Evolutionary conservation across 2,797 vertebrate genomes (phyloP), one percentile per base, ranked within the genome.

Genomic region (Lacerta agilis): DNA sequence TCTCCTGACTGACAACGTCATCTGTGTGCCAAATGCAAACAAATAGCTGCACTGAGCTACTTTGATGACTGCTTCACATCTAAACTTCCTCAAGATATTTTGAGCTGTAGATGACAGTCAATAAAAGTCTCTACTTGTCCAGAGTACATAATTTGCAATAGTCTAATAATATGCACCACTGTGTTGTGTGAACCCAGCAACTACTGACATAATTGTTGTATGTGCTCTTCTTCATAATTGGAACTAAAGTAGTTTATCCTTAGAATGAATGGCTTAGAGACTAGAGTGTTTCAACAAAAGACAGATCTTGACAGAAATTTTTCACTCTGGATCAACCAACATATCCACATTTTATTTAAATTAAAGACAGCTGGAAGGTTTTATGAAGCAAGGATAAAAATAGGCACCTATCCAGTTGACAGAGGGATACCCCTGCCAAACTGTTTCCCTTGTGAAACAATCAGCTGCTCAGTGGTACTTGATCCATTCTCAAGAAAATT

Each of bases 331-430:
- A 75, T 49, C 41, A 71, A n/a, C 36, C 29, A 36, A 25, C 36
- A 80, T 20, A 81, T 69, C 49, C 67, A 67, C 61, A 66, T 87
- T 90, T 80, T 87, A 80, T 85, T 87, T 83, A 87, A 84, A 87
- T 78, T 87, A 81, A 85, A 85, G 87, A 81, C 69, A 90, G 76
- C 69, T 66, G 64, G 85, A 66, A 78, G 58, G 76, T 84, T 90
- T 83, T 67, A 90, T 86, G 67, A 43, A 80, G 82, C n/a, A 83
- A 58, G 86, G 77, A 55, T 13, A 72, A 90, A 87, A 87, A 85
- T 33, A 36, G 86, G 78, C 88, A 80, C 72, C 38, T 89, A 33
- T 83, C 85, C 85, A 61, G 25, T 61, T 82, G 66, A 89, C 64
- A 86, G 66, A 55, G 13, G 73, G 67, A 18, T 73, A 61, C 15